These are phyloP conservation scores for Sweltsa coloradensis DNA, from an alignment of 1,140 invertebrate species.

Conservation along the genomic window DNA sequence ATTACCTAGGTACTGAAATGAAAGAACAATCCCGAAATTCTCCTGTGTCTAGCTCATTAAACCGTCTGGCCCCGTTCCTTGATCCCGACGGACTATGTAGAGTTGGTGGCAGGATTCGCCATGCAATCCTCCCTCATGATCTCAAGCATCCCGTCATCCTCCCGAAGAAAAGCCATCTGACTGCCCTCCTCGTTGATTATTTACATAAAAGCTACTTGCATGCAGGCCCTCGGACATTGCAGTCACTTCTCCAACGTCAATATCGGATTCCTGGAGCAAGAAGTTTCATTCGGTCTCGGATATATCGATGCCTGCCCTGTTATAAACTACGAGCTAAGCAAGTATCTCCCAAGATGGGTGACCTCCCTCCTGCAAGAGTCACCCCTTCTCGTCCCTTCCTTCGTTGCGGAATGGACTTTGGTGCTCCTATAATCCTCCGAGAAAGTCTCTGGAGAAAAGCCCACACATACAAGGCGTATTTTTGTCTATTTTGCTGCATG, in stretches of 20 bases:
- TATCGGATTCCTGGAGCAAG: slow-evolving; percentile 23
- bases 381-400: slow-evolving; percentile 18
- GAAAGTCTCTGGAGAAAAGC: slow-evolving; percentile 14
- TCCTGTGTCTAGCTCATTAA: slow-evolving; percentile 23
- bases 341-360: slow-evolving; percentile 21
- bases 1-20: slow-evolving; percentile 8
- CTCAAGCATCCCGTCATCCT: slow-evolving; percentile 30
- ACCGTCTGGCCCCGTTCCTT: slow-evolving; percentile 23
- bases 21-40: slow-evolving; percentile 24
- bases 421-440: slow-evolving; percentile 25
- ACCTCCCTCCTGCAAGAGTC: slow-evolving; percentile 22
- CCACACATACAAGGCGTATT: slow-evolving; percentile 16
- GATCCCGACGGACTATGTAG: slow-evolving; percentile 25
- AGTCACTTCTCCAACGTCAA: slow-evolving; percentile 12
- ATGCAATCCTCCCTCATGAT: slow-evolving; percentile 20
- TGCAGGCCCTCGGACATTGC: slow-evolving; percentile 8
- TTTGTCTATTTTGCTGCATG: slow-evolving; percentile 17
- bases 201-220: slow-evolving; percentile 7
- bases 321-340: slow-evolving; percentile 14
- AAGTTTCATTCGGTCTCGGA: slow-evolving; percentile 16
- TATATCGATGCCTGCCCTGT: slow-evolving; percentile 22
- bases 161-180: slow-evolving; percentile 21
- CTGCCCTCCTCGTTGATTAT: slow-evolving; percentile 13
- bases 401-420: slow-evolving; percentile 23
- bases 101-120: slow-evolving; percentile 28